These are phyloP conservation scores for Malthinus flaveolus DNA, from an alignment of 2,888 invertebrate species.

Conservation along the genomic window DNA sequence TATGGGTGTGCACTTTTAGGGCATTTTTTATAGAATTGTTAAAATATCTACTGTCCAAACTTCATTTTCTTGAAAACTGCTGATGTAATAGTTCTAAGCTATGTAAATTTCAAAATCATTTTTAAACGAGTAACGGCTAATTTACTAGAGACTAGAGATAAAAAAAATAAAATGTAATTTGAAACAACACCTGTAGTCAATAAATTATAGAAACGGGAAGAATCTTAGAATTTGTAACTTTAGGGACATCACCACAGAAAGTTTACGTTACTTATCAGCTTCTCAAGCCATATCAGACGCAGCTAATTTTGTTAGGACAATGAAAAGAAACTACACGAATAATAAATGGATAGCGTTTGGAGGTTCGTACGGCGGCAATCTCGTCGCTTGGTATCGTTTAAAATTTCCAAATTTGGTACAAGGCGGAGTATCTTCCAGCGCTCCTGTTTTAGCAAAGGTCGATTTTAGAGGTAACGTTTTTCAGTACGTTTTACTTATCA, in stretches of 20 bases:
- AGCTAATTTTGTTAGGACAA: neutral
- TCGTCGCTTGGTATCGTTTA: conserved; percentile 1
- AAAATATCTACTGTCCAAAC: no score
- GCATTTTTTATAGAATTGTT: no score
- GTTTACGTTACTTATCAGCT: neutral
- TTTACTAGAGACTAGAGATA: no score
- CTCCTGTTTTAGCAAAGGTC: neutral
- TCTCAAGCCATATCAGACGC: neutral
- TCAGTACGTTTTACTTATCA: neutral
- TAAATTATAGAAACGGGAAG: no score
- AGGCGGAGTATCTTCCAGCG: neutral
- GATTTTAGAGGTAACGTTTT: neutral
- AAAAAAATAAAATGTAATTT: no score
- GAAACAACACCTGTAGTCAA: no score
- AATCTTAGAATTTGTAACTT: neutral
- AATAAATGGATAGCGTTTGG: conserved; percentile 5
- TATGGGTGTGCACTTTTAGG: no score
- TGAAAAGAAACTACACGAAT: neutral
- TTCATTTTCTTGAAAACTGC: no score
- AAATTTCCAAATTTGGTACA: neutral
- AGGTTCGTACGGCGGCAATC: conserved; percentile 2
- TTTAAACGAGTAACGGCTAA: no score
- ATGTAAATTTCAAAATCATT: no score
- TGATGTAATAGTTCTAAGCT: no score
- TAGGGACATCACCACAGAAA: neutral